Base-by-base conservation (phyloP, 2,797 vertebrate species). In the Acanthopagrus latus region DNA sequence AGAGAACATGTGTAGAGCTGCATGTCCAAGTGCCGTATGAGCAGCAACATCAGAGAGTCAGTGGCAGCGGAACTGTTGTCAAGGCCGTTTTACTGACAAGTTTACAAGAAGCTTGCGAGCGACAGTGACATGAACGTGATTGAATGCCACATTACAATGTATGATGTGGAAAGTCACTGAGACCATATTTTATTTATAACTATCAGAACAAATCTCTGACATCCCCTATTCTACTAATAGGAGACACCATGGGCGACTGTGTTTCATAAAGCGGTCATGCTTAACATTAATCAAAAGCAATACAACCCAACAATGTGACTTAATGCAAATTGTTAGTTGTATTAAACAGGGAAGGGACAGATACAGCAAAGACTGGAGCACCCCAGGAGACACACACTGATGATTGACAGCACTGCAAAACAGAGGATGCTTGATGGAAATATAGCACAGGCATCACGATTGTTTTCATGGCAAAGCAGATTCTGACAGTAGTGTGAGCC, bases 381-480 rank as follows among this genome's bases (percentile, higher is more conserved):
- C 73, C 69, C 69, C 68, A 71, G 77, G 60, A 83, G 76, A 85
- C 74, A 58, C 20, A 82, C 65, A 81, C 68, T 52, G 66, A 70
- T 85, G 82, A 92, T 29, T 78, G 89, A 86, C 85, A 63, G 82
- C 58, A 71, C 74, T 80, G 81, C 64, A 83, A 82, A 89, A 92
- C 72, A 79, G 21, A 70, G 76, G 78, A 82, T 74, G 85, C 74
- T 46, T 78, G 88, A 89, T 85, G 90, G 83, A 43, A 71, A 85
- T 72, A 81, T 17, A 71, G 78, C 21, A 50, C 81, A 81, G 72
- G 84, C 82, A 71, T 75, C 69, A 80, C 76, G 66, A 74, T 85
- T 84, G 90, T 90, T 85, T 73, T 87, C 89, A 91, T 89, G 84
- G 93, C 90, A 93, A 92, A 93, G 93, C 92, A 89, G 91, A 93